Percentiles rank a stretch among this genome's conserved stretches.
Evolutionary conservation across 2,113 vertebrate species (phyloP).

Genomic region (Paratilapia polleni): DNA sequence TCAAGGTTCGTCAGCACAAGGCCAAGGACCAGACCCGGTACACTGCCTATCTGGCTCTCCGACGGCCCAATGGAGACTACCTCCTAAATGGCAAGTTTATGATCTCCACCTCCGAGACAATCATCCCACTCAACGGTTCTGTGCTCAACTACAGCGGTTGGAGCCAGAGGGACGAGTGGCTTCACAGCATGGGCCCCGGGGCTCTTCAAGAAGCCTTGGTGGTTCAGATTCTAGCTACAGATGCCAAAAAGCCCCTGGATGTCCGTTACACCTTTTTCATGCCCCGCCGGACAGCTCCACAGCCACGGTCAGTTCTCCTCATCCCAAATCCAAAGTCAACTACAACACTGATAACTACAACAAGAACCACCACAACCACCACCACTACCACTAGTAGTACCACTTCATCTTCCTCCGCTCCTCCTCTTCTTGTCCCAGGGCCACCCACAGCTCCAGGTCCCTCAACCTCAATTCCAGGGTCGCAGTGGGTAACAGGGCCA

Average conservation of each 20-base stretch:
- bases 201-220: slow-evolving; percentile 87
- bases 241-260: slow-evolving; percentile 88
- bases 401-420: slow-evolving; percentile 62
- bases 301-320: slow-evolving; percentile 41
- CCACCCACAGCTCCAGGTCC: slow-evolving; percentile 47
- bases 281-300: slow-evolving; percentile 80
- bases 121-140: slow-evolving; percentile 92
- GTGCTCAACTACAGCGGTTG: slow-evolving; percentile 98
- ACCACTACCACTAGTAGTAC: slow-evolving; percentile 25
- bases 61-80: slow-evolving; percentile 89
- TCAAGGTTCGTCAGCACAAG: slow-evolving; percentile 97
- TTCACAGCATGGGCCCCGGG: slow-evolving; percentile 93
- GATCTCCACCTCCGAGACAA: slow-evolving; percentile 97
- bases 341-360: slow-evolving; percentile 27
- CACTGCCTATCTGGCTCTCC: slow-evolving; percentile 93
- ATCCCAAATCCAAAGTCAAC: background rate
- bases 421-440: slow-evolving; percentile 65
- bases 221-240: slow-evolving; percentile 93
- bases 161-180: slow-evolving; percentile 92
- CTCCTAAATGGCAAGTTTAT: slow-evolving; percentile 97
- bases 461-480: slow-evolving; percentile 63
- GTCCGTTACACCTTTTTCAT: slow-evolving; percentile 96
- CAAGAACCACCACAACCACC: slow-evolving; percentile 40
- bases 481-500: slow-evolving; percentile 89
- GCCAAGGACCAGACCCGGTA: slow-evolving; percentile 91